These are phyloP conservation scores for Brachionus plicatilis DNA, from an alignment of 1,140 invertebrate genomes.

Conservation along the genomic window DNA sequence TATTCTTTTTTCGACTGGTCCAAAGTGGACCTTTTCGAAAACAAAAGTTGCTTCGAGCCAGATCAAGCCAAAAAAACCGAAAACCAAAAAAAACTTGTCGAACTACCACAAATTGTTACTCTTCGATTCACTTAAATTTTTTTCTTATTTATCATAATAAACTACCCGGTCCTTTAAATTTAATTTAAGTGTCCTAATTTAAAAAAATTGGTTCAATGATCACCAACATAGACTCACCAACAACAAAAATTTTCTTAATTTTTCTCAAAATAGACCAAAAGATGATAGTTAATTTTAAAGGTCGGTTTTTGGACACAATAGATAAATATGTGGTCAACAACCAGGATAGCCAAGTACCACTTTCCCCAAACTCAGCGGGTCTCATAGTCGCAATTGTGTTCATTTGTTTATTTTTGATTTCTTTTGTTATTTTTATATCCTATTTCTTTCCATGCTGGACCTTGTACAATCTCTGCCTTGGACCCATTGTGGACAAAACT, in stretches of 20 bases:
- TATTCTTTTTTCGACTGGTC: constrained; percentile 36
- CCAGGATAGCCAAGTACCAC: neutral
- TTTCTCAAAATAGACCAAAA: neutral
- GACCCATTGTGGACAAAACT: neutral
- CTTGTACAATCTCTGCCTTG: neutral
- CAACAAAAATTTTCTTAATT: neutral
- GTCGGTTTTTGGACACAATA: constrained; percentile 1
- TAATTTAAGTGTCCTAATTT: neutral
- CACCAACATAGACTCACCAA: neutral
- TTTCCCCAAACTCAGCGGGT: neutral
- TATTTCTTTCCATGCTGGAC: constrained; percentile 1
- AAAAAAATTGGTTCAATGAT: neutral
- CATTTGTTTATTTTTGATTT: neutral
- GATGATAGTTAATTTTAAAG: constrained; percentile 4
- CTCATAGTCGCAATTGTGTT: neutral
- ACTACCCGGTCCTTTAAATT: constrained; percentile 1
- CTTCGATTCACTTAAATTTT: constrained; percentile 6
- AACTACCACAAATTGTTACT: constrained; percentile 35
- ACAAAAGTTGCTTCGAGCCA: constrained; percentile 9
- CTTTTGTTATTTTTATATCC: neutral
- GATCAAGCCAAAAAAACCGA: neutral
- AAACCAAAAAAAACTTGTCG: neutral
- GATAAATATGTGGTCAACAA: neutral
- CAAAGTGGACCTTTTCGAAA: neutral
- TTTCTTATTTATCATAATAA: neutral